Conservation (phyloP, 2,797 vertebrate genomes). For the Liasis olivaceus region DNA sequence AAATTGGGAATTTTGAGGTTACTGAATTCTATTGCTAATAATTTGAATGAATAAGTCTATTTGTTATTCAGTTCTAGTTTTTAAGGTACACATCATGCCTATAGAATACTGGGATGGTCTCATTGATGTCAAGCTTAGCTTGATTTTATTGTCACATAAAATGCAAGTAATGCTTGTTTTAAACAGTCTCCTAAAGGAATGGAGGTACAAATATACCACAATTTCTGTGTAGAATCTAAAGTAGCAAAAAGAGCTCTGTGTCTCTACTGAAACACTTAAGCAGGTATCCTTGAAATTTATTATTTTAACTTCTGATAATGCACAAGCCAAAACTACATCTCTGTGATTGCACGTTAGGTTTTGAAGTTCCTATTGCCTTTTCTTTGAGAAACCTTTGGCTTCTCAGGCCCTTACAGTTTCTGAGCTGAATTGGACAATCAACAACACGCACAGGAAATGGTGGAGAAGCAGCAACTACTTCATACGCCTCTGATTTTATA, state of each 20-base stretch:
- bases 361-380: not conserved
- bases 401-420: no score
- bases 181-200: not conserved
- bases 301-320: not conserved
- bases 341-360: not conserved
- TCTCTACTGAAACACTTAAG: not conserved
- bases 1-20: no score
- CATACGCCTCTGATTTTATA: no score
- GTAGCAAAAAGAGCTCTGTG: not conserved
- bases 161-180: not conserved
- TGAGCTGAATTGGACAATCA: no score
- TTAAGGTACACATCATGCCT: not conserved
- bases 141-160: not conserved
- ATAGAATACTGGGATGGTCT: not conserved
- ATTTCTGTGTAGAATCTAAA: not conserved
- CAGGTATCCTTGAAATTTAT: not conserved
- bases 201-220: not conserved
- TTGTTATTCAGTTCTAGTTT: not conserved
- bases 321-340: not conserved
- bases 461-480: no score
- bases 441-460: no score
- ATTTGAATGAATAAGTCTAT: not conserved
- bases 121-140: not conserved
- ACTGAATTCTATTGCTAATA: no score
- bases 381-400: no score